A percentile compares a stretch with the other conserved stretches of the same genome.
Evolutionary conservation across 2,797 vertebrate genomes (phyloP).

Genomic region (Danio albolineatus): DNA sequence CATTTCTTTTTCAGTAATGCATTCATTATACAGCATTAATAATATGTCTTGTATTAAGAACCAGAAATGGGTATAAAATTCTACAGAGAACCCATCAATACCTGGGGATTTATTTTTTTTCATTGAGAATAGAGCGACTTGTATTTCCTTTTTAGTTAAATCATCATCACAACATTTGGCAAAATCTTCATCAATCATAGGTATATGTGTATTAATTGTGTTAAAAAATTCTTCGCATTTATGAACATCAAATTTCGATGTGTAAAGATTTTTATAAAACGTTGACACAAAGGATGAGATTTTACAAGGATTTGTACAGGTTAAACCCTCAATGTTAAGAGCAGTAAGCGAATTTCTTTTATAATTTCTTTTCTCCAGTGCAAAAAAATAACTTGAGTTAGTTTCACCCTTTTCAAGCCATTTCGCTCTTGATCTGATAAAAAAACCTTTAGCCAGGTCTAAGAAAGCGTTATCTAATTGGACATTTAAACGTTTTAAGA

Average conservation of each 20-base stretch:
- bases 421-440: conserved; percentile 13
- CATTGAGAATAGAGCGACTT: background rate
- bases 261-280: background rate
- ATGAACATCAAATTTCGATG: background rate
- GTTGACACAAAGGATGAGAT: background rate
- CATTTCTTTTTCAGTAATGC: background rate
- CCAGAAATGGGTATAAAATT: background rate
- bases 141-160: background rate
- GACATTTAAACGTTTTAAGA: background rate
- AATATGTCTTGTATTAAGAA: background rate
- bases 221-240: background rate
- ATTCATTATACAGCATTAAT: background rate
- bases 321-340: background rate
- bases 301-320: background rate
- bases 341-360: background rate
- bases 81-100: background rate
- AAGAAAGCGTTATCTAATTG: background rate
- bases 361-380: background rate
- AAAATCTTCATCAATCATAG: background rate
- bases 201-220: background rate
- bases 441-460: background rate
- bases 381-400: background rate
- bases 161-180: background rate
- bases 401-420: background rate
- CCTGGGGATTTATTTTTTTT: background rate